Conservation (phyloP, 2,113 vertebrate genomes). For the Micronisus gabar region DNA sequence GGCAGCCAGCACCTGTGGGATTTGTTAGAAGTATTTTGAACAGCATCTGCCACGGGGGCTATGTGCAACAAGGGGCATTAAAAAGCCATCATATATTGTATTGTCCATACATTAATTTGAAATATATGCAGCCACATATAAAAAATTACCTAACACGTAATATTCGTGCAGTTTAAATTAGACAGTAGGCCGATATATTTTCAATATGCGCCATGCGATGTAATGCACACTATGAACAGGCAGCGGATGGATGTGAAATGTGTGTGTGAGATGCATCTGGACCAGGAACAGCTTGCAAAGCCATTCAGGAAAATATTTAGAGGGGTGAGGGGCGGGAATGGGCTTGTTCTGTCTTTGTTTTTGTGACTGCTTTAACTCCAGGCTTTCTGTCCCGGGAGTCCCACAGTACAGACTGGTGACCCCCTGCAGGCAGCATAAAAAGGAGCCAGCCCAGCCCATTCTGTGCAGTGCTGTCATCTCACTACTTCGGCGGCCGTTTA, state of each 20-base stretch:
- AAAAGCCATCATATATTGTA: background rate
- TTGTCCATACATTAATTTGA: background rate
- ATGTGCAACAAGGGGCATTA: background rate
- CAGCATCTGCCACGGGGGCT: background rate
- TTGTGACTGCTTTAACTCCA: background rate
- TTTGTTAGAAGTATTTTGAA: background rate
- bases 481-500: background rate
- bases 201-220: rapidly evolving
- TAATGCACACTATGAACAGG: background rate
- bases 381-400: background rate
- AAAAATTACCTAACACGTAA: background rate
- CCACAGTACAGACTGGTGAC: background rate
- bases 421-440: background rate
- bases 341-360: background rate
- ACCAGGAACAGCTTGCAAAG: slow-evolving; percentile 32
- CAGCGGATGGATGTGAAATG: background rate
- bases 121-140: background rate
- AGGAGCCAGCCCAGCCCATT: background rate
- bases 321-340: background rate
- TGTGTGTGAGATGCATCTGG: background rate
- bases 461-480: background rate
- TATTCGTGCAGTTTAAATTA: background rate
- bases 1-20: rapidly evolving
- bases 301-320: background rate
- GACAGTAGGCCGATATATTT: background rate